Percentiles rank a stretch among this genome's conserved stretches.
Evolutionary conservation across 2,797 vertebrate genomes (phyloP).

Genomic region (Tokudaia muenninki): DNA sequence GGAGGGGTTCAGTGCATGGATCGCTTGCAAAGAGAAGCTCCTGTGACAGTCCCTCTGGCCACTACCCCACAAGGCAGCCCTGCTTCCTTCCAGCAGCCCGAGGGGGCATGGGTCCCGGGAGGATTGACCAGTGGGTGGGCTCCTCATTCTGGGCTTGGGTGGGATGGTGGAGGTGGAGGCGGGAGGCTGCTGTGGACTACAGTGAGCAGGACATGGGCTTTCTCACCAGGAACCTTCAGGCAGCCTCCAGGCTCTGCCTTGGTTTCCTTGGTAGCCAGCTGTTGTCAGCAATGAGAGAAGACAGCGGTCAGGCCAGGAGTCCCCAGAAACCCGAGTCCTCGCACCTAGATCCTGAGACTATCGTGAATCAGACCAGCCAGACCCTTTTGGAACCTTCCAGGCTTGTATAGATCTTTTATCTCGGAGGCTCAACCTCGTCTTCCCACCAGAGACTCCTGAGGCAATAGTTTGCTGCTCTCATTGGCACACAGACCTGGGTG

Average conservation of each 20-base stretch:
- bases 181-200: background rate
- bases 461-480: background rate
- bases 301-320: slow-evolving; percentile 26
- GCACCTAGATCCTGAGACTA: background rate
- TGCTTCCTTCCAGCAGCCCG: background rate
- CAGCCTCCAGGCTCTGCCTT: background rate
- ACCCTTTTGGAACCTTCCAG: background rate
- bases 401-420: background rate
- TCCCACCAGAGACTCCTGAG: background rate
- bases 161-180: background rate
- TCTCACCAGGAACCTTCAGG: slow-evolving; percentile 15
- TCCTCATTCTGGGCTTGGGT: background rate
- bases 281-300: slow-evolving; percentile 64
- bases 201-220: background rate
- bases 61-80: no score
- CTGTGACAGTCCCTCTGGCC: no score
- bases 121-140: background rate
- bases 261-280: slow-evolving; percentile 63
- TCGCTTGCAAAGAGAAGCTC: background rate
- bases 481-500: background rate
- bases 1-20: background rate
- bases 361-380: background rate
- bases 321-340: background rate
- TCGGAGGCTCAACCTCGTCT: background rate
- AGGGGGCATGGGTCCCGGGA: rapidly evolving